A percentile compares a stretch with the other conserved stretches of the same genome.
Evolutionary conservation across 1,140 invertebrate species (phyloP).

Genomic region (Microvelia longipes): DNA sequence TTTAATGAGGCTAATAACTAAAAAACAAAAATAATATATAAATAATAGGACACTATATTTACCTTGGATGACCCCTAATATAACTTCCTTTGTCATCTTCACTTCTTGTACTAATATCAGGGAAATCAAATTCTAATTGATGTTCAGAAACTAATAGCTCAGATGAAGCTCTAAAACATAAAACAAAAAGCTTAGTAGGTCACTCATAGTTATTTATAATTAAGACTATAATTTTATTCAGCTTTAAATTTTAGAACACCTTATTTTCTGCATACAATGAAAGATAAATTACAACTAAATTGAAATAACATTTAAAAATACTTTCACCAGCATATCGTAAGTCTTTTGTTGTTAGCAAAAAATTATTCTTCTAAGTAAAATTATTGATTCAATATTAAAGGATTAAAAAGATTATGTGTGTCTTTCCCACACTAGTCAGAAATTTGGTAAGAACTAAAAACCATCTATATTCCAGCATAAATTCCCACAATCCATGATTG

Average conservation of each 20-base stretch:
- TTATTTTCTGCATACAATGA: not conserved
- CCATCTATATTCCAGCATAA: no score
- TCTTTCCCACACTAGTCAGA: no score
- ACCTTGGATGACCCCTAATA: slow-evolving; percentile 43
- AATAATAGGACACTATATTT: slow-evolving; percentile 23
- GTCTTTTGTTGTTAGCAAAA: no score
- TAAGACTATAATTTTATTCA: not conserved
- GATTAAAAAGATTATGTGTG: no score
- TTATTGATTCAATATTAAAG: no score
- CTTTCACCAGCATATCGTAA: no score
- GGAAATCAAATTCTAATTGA: slow-evolving; percentile 46
- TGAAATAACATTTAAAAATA: no score
- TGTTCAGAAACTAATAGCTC: slow-evolving; percentile 22
- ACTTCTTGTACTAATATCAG: slow-evolving; percentile 44
- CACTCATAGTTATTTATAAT: not conserved
- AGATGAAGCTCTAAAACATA: slow-evolving; percentile 22
- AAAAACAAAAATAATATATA: slow-evolving; percentile 8
- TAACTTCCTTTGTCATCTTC: slow-evolving; percentile 45
- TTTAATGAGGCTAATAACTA: no score
- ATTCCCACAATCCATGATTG: no score
- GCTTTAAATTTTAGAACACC: not conserved
- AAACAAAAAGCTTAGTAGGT: no score
- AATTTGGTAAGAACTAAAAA: no score
- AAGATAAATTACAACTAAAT: not conserved
- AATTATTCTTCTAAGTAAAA: no score